These are phyloP conservation scores for Archips xylosteana DNA, from an alignment of 2,888 invertebrate species.

Conservation along the genomic window DNA sequence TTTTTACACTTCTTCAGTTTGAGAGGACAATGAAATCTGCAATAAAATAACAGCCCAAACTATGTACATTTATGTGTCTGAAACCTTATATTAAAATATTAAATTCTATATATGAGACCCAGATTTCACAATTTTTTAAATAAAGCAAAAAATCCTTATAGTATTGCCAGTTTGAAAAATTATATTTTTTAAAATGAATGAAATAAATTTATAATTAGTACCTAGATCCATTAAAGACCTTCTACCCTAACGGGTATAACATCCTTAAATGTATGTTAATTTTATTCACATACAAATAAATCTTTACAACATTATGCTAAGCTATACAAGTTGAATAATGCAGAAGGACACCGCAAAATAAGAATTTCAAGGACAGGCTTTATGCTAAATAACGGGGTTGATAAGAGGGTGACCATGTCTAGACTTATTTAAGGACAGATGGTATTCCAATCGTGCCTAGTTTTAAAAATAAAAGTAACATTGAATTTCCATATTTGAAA, in stretches of 20 bases:
- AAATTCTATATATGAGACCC: neutral
- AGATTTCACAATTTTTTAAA: neutral
- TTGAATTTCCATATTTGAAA: neutral
- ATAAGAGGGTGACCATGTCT: conserved; percentile 13
- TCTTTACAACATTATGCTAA: conserved; percentile 8
- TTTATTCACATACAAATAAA: conserved; percentile 9
- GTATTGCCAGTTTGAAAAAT: neutral
- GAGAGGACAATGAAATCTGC: neutral
- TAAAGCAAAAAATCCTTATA: neutral
- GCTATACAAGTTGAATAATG: conserved; percentile 11
- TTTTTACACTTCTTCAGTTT: neutral
- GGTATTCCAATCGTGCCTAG: neutral
- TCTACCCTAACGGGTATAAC: conserved; percentile 1
- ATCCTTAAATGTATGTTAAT: neutral
- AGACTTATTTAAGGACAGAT: conserved; percentile 10
- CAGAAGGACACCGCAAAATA: conserved; percentile 5
- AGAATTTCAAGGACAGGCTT: conserved; percentile 13
- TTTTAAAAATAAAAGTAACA: neutral
- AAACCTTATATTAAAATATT: neutral
- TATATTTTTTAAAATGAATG: neutral
- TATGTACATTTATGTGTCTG: neutral
- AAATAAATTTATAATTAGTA: neutral
- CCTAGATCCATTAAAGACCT: neutral
- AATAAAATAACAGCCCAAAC: neutral
- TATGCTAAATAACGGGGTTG: conserved; percentile 15